Conservation (phyloP, 2,113 vertebrate genomes). For the Accipiter virgatus region DNA sequence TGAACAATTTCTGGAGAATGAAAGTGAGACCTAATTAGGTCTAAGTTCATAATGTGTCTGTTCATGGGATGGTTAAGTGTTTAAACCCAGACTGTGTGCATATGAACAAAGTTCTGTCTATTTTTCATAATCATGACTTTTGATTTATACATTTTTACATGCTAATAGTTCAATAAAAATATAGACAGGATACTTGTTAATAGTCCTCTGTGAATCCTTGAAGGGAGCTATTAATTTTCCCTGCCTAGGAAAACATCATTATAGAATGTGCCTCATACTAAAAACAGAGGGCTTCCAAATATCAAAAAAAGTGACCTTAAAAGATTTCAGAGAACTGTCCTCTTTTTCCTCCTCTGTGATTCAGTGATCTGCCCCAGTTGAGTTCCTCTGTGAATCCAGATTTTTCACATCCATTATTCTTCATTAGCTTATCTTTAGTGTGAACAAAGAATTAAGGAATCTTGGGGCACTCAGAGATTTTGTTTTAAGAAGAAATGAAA, state of each 20-base stretch:
- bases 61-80: neutral
- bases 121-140: neutral
- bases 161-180: neutral
- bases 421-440: neutral
- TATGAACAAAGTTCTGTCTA: neutral
- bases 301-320: neutral
- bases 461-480: neutral
- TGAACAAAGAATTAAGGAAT: neutral
- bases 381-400: neutral
- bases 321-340: neutral
- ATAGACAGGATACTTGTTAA: neutral
- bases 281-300: neutral
- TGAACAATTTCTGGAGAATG: neutral
- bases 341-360: neutral
- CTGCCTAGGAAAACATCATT: neutral
- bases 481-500: neutral
- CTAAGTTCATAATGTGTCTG: neutral
- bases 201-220: neutral
- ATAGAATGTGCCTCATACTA: neutral
- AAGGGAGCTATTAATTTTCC: neutral
- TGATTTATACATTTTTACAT: neutral
- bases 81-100: neutral
- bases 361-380: neutral
- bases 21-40: neutral
- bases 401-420: neutral